Percentiles rank a stretch among this genome's conserved stretches.
Evolutionary conservation across 2,113 vertebrate genomes (phyloP).

Genomic region (Martes martes): DNA sequence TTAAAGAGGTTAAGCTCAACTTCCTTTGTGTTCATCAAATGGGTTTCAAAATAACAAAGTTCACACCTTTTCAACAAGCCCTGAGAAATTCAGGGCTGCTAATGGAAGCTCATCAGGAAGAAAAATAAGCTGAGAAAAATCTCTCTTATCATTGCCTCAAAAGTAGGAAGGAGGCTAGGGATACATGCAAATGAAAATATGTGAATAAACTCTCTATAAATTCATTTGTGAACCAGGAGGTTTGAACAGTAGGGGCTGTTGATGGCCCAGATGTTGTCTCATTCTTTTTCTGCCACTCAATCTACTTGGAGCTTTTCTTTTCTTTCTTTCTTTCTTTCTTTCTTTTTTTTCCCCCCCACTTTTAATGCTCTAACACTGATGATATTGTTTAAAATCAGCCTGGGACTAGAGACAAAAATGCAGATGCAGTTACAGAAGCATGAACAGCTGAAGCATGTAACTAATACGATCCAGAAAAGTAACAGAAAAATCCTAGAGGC

Average conservation of each 20-base stretch:
- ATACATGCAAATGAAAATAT: not conserved
- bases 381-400: constrained; percentile 34
- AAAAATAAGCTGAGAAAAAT: not conserved
- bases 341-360: not conserved
- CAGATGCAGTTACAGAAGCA: constrained; percentile 8
- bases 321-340: not conserved
- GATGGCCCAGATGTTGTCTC: constrained; percentile 40
- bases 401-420: constrained; percentile 38
- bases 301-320: not conserved
- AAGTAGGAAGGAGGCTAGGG: not conserved
- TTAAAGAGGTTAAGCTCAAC: not conserved
- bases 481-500: constrained; percentile 48
- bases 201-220: not conserved
- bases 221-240: not conserved
- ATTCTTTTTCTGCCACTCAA: constrained; percentile 16
- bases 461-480: constrained; percentile 40
- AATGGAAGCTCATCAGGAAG: not conserved
- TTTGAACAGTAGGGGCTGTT: not conserved
- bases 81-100: not conserved
- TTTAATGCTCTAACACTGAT: constrained; percentile 34
- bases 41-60: constrained; percentile 30
- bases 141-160: not conserved
- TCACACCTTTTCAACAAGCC: not conserved
- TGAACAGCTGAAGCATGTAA: constrained; percentile 57
- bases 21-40: not conserved